Evolutionary conservation across 2,888 invertebrate species (phyloP), one percentile per base, ranked within the genome.

Genomic region (Orthosia gracilis): DNA sequence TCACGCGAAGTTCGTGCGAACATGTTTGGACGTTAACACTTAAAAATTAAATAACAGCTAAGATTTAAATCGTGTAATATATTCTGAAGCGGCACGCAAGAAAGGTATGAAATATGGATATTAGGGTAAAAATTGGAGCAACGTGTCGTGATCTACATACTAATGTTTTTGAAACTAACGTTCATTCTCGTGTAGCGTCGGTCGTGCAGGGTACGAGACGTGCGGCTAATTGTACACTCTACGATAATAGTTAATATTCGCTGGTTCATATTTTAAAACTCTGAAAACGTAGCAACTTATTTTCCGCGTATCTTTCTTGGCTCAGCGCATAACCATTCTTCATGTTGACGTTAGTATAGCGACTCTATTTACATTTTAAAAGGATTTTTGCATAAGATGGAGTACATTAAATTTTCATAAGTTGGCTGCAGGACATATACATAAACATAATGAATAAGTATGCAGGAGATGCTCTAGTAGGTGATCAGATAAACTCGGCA

Each of bases 71-170:
- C 66, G 31, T 50, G 63, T 62, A 69, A 68, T 71, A 68, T 72
- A 83, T 70, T 72, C 65, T 64, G 17, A 47, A 26, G 54, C 47
- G 40, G 65, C 87, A 86, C 80, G 86, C 85, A 66, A 76, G 58
- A 57, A 71, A 70, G 65, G 67, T 69, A 79, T 71, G 50, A 76
- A 87, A 81, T 81, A 76, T 83, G 77, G 65, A 78, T 79, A 76
- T 73, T 73, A 54, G 64, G 59, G 68, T 70, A 64, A 78, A 74
- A 87, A 82, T 77, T 85, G 74, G 86, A 78, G 67, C 84, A 84
- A 74, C 72, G 55, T 85, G 73, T 71, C 71, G 78, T 79, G 85
- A 40, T 63, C 80, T 63, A 86, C 77, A 66, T 86, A 61, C 54
- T 73, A 49, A 78, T 75, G 62, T 62, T 74, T 67, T 62, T 45